These are phyloP conservation scores for Chrysomela aeneicollis DNA, from an alignment of 2,888 invertebrate genomes.

Conservation along the genomic window DNA sequence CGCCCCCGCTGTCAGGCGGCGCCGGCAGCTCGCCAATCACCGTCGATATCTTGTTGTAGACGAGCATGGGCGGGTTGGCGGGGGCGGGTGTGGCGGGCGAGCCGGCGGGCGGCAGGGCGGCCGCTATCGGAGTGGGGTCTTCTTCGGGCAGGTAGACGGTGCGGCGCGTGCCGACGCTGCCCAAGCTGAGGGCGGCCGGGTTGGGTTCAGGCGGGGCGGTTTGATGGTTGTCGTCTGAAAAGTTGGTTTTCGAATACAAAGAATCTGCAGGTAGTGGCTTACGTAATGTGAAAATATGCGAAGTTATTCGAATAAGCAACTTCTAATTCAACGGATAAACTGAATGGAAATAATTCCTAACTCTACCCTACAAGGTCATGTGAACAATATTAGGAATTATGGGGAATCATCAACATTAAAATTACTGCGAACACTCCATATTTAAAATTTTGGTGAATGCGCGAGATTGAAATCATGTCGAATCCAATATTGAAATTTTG, in stretches of 20 bases:
- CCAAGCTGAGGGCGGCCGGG: conserved; percentile 72
- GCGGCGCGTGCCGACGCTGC: conserved; percentile 82
- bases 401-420: no score
- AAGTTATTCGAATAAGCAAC: no score
- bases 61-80: conserved; percentile 67
- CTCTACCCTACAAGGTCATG: no score
- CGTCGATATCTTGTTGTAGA: conserved; percentile 79
- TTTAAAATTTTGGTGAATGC: no score
- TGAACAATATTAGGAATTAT: no score
- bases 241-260: background rate
- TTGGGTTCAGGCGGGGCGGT: conserved; percentile 55
- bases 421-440: no score
- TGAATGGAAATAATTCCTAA: no score
- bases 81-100: background rate
- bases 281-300: no score
- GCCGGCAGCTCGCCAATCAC: conserved; percentile 65
- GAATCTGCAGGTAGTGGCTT: background rate
- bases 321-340: no score
- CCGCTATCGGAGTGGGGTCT: conserved; percentile 48
- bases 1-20: conserved; percentile 46
- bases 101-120: conserved; percentile 34
- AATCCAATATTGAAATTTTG: no score
- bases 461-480: no score
- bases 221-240: conserved; percentile 49
- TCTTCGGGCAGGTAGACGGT: conserved; percentile 84